Base-by-base conservation (phyloP, 2,113 vertebrate species). In the Anhinga anhinga region DNA sequence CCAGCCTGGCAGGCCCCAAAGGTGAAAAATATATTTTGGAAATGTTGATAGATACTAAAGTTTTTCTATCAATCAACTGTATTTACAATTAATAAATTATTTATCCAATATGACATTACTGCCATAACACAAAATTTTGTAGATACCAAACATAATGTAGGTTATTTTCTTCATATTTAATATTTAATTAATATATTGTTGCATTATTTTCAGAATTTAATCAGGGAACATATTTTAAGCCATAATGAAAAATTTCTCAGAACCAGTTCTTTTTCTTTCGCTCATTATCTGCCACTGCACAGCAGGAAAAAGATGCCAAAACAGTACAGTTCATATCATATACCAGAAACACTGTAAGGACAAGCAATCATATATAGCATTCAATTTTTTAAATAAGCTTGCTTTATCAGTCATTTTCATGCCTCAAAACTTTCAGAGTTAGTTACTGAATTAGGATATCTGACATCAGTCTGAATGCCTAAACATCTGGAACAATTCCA, bases 301-400 rank as follows among this genome's bases (percentile, higher is more conserved):
- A 78, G 9, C 11, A 73, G 29, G 10, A 84, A 72, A 90, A 65
- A 56, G 15, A 42, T 66, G 40, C 25, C 55, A 77, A 73, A 84
- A 7, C 16, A 32, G 26, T 13, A 32, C 10, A 71, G 29, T 8
- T 74, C 40, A 47, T 44, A 56, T 44, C 30, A 56, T 3, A 45
- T 13, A 66, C 9, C 38, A 69, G 16, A 78, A 92, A 50, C 18
- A 18, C 27, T 34, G 26, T 14, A 56, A 81, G 29, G 73, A 84
- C 27, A 72, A 77, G 3, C 5, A 86, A 45, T 69, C 38, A 12
- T 21, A 8, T 2, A n/a, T 0, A 69, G n/a, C 18, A 59, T 0
- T 34, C 40, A 52, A 40, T 65, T 73, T 59, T 62, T 36, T 5
- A 66, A 84, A 87, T 45, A 49, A 27, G 21, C 30, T 53, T 59